A percentile compares a stretch with the other conserved stretches of the same genome.
Evolutionary conservation across 1,140 invertebrate species (phyloP).

Genomic region (Ylistrum balloti): DNA sequence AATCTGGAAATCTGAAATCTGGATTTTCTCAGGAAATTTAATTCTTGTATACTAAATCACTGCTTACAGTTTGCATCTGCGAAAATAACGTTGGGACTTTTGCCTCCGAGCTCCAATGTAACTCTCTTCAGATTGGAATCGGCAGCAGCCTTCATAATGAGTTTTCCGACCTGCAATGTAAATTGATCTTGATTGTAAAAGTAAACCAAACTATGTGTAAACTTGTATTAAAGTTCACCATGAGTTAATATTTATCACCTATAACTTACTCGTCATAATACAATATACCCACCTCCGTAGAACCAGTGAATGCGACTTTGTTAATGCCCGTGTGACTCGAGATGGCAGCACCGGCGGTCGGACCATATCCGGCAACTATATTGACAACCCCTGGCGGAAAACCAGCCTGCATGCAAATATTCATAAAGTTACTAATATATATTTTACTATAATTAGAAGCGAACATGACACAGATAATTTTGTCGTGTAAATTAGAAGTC

Average conservation of each 20-base stretch:
- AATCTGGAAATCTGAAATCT: too few species aligned
- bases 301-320: constrained; percentile 94
- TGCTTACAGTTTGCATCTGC: constrained; percentile 89
- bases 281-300: constrained; percentile 68
- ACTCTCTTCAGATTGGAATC: constrained; percentile 87
- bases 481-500: too few species aligned
- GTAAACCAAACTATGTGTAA: neutral
- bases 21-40: too few species aligned
- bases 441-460: too few species aligned
- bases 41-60: too few species aligned
- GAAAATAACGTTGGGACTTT: constrained; percentile 93
- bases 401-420: constrained; percentile 85
- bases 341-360: constrained; percentile 82
- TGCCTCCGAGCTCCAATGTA: constrained; percentile 94
- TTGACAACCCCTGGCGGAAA: constrained; percentile 94
- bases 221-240: too few species aligned
- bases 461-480: too few species aligned
- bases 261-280: neutral
- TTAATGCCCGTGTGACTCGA: constrained; percentile 89
- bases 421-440: too few species aligned
- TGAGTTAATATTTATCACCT: neutral
- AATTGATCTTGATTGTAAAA: neutral
- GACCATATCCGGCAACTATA: constrained; percentile 88
- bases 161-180: constrained; percentile 86
- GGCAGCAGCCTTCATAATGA: constrained; percentile 89